Evolutionary conservation across 2,888 invertebrate genomes (phyloP).

Genomic region (Serrognathus titanus): DNA sequence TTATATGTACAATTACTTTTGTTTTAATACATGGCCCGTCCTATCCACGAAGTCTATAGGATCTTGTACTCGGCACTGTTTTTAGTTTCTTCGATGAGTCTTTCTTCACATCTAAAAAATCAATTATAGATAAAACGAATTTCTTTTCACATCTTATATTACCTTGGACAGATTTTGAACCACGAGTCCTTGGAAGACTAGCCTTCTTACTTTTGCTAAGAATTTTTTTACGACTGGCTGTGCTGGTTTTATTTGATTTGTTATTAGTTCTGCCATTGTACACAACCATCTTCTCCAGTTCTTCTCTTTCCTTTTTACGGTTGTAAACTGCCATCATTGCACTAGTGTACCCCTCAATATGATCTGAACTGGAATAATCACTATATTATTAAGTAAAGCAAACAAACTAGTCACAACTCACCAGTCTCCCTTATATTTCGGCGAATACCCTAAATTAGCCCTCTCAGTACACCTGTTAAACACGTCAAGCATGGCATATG

Average conservation of each 20-base stretch:
- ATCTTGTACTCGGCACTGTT: conserved; percentile 27
- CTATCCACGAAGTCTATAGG: conserved; percentile 38
- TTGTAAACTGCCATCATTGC: conserved; percentile 56
- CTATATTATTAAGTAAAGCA: conserved; percentile 10
- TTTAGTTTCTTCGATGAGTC: conserved; percentile 21
- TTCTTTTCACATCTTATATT: neutral
- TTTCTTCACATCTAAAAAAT: conserved; percentile 10
- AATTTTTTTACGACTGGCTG: neutral
- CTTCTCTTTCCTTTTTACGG: conserved; percentile 51
- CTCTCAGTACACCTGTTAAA: conserved; percentile 60
- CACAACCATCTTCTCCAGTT: conserved; percentile 4
- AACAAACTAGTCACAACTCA: conserved; percentile 24
- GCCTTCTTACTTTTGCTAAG: neutral
- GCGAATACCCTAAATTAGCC: conserved; percentile 35
- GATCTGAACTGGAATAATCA: conserved; percentile 19
- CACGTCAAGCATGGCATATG: conserved; percentile 70
- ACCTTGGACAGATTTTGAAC: conserved; percentile 6
- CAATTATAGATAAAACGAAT: neutral
- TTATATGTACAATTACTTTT: no score
- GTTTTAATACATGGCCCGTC: no score
- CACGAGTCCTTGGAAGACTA: neutral
- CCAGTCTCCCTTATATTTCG: conserved; percentile 36
- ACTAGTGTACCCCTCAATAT: conserved; percentile 52
- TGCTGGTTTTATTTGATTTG: neutral
- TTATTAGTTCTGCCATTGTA: conserved; percentile 1